Evolutionary conservation across 92 coral and sea anemone species (phyloP).

Genomic region (Diadumene lineata): DNA sequence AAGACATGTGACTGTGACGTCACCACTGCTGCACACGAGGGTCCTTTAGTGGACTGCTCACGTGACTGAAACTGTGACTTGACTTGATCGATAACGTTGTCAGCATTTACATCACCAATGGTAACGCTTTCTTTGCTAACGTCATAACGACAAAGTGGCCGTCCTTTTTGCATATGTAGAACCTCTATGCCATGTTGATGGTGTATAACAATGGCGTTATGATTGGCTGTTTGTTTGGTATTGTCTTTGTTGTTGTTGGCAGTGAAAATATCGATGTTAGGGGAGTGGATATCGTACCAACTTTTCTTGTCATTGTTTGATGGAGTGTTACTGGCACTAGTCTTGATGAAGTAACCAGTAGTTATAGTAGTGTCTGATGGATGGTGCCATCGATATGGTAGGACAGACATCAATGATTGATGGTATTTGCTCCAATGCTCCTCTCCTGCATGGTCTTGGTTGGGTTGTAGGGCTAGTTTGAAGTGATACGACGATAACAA

Average conservation of each 20-base stretch:
- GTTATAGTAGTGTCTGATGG: slow-evolving; percentile 56
- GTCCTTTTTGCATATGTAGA: slow-evolving; percentile 68
- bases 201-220: slow-evolving; percentile 73
- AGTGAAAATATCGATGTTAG: slow-evolving; percentile 6
- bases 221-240: slow-evolving; percentile 6
- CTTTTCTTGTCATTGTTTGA: background rate
- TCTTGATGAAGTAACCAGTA: slow-evolving; percentile 60
- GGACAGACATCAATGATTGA: slow-evolving; percentile 55
- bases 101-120: slow-evolving; percentile 79
- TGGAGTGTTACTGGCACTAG: slow-evolving; percentile 16
- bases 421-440: slow-evolving; percentile 84
- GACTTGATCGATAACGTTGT: slow-evolving; percentile 76
- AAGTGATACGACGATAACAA: slow-evolving; percentile 72
- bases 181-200: slow-evolving; percentile 77
- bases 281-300: slow-evolving; percentile 22
- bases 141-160: slow-evolving; percentile 68
- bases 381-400: slow-evolving; percentile 86
- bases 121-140: slow-evolving; percentile 54
- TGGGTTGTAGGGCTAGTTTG: slow-evolving; percentile 82
- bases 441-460: slow-evolving; percentile 81
- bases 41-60: slow-evolving; percentile 39
- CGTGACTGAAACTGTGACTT: slow-evolving; percentile 63
- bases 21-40: slow-evolving; percentile 75
- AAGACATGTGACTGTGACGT: slow-evolving; percentile 52
- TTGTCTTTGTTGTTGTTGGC: slow-evolving; percentile 5